Evolutionary conservation across 1,140 invertebrate genomes (phyloP).

Genomic region (Chlorops oryzae): DNA sequence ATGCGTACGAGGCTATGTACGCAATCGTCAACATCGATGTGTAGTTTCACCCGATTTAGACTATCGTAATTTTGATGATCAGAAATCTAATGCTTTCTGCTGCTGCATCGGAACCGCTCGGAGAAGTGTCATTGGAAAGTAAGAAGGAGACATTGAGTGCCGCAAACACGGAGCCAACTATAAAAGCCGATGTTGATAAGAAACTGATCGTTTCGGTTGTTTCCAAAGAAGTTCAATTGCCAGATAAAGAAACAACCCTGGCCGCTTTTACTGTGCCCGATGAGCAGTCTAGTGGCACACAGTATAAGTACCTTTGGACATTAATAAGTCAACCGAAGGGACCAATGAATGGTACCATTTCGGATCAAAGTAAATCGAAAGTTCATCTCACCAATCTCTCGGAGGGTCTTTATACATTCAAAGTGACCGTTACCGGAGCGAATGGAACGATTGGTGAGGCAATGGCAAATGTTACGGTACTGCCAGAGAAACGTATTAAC

Average conservation of each 20-base stretch:
- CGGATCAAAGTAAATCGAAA: slow-evolving; percentile 74
- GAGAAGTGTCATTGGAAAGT: slow-evolving; percentile 33
- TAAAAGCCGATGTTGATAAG: slow-evolving; percentile 45
- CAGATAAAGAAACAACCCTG: slow-evolving; percentile 69
- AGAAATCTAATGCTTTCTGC: slow-evolving; percentile 10
- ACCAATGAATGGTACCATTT: slow-evolving; percentile 69
- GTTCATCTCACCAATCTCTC: slow-evolving; percentile 70
- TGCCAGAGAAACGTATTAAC: slow-evolving; percentile 81
- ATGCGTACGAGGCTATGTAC: slow-evolving; percentile 57
- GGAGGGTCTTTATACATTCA: slow-evolving; percentile 83
- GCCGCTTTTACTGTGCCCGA: slow-evolving; percentile 74
- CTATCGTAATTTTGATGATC: slow-evolving; percentile 26
- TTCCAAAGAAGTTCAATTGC: slow-evolving; percentile 64
- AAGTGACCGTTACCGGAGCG: slow-evolving; percentile 67
- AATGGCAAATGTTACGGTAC: slow-evolving; percentile 85
- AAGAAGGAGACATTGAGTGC: slow-evolving; percentile 27
- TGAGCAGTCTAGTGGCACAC: slow-evolving; percentile 61
- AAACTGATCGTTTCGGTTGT: slow-evolving; percentile 71
- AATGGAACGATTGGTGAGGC: slow-evolving; percentile 74
- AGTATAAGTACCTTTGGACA: slow-evolving; percentile 86
- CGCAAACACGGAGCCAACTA: slow-evolving; percentile 34
- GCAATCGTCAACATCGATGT: slow-evolving; percentile 51
- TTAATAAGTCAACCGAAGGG: slow-evolving; percentile 74
- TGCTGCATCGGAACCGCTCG: neutral
- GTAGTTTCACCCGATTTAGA: slow-evolving; percentile 34